phyloP scores from a whole-genome alignment of 2,113 vertebrate genomes.

The Turnix velox region DNA sequence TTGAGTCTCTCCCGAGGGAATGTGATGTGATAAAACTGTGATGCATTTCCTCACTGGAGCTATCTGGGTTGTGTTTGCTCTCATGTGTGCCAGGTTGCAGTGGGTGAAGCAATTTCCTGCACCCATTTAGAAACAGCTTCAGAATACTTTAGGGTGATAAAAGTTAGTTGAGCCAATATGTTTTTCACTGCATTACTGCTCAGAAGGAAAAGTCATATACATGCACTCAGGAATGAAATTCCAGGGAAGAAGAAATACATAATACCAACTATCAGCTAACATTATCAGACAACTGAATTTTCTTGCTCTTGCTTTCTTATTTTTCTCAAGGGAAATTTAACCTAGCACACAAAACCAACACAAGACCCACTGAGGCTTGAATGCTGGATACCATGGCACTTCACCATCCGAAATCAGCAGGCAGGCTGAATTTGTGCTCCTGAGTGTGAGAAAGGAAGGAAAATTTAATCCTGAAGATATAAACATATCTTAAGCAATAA shows the following conservation, averaged over 20 bases:
- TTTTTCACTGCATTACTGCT: neutral
- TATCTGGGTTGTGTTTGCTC: neutral
- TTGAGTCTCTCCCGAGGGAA: neutral
- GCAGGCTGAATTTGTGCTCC: neutral
- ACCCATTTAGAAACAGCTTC: neutral
- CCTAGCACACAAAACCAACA: neutral
- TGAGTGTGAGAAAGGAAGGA: neutral
- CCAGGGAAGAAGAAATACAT: neutral
- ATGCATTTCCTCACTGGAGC: neutral
- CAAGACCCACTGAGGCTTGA: neutral
- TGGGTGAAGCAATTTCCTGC: constrained; percentile 23
- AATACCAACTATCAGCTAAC: neutral
- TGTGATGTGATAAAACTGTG: neutral
- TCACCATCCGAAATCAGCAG: neutral
- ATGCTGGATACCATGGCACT: neutral
- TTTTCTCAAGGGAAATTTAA: neutral
- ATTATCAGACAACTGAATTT: neutral
- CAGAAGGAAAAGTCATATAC: neutral
- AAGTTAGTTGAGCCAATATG: neutral
- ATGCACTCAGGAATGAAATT: neutral
- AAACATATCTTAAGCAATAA: neutral
- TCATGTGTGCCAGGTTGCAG: neutral
- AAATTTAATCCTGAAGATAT: fast-evolving
- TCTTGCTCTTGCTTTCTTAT: neutral
- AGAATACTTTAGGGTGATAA: neutral